Percentiles rank a stretch among this genome's conserved stretches.
phyloP scores from a whole-genome alignment of 2,888 invertebrate species.

The Catocala nupta region DNA sequence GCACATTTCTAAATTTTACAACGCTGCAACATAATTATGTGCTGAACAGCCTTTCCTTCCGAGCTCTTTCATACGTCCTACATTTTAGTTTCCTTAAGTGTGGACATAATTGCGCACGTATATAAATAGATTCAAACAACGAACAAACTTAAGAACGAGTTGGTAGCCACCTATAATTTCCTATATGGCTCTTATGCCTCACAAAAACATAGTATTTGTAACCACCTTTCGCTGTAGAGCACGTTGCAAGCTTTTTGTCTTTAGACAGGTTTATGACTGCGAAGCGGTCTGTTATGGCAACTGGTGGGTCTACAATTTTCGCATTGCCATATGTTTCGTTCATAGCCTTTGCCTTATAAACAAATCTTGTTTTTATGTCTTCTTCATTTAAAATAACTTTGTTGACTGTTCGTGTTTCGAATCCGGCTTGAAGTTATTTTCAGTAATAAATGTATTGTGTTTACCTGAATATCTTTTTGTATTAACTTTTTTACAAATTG shows the following conservation, averaged over 20 bases:
- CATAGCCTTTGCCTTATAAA: constrained; percentile 38
- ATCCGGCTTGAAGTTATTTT: constrained; percentile 12
- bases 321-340: constrained; percentile 24
- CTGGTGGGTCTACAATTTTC: constrained; percentile 33
- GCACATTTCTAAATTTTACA: too few species aligned
- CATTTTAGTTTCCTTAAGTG: too few species aligned
- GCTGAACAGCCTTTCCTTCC: too few species aligned
- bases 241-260: constrained; percentile 37
- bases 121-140: constrained; percentile 25
- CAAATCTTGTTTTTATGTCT: constrained; percentile 40
- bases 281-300: constrained; percentile 37
- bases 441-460: background rate
- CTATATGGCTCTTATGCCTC: constrained; percentile 25
- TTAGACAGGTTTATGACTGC: constrained; percentile 42
- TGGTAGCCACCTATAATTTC: constrained; percentile 37
- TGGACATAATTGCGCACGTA: too few species aligned
- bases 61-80: too few species aligned
- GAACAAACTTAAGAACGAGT: constrained; percentile 16
- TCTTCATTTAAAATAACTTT: constrained; percentile 28
- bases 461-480: constrained; percentile 6
- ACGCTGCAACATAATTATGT: too few species aligned
- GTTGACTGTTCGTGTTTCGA: constrained; percentile 3
- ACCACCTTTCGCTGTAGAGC: constrained; percentile 24
- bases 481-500: constrained; percentile 18
- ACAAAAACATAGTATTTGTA: constrained; percentile 33